phyloP scores from a whole-genome alignment of 2,113 vertebrate genomes.

The Zootoca vivipara region DNA sequence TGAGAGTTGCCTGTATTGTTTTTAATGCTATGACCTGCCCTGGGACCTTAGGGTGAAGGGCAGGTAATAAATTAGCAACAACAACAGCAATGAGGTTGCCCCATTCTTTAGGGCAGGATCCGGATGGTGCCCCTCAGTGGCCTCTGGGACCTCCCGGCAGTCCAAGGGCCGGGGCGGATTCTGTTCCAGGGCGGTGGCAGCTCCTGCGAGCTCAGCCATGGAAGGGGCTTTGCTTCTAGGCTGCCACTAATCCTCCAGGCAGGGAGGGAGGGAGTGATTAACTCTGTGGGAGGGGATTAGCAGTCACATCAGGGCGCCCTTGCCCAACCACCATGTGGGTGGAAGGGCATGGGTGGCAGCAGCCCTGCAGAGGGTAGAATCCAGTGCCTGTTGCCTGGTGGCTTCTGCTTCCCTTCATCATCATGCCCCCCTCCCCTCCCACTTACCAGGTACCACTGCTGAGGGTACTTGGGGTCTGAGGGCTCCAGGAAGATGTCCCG shows the following conservation, averaged over 20 bases:
- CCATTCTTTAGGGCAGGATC: background rate
- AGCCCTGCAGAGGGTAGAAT: accelerated
- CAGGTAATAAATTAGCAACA: too few species aligned
- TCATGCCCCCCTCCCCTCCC: background rate
- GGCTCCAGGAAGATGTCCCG: conserved; percentile 87
- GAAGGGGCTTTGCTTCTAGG: background rate
- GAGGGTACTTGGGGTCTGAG: conserved; percentile 88
- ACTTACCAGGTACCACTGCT: conserved; percentile 98
- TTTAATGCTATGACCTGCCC: too few species aligned
- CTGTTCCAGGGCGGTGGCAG: background rate
- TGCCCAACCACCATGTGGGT: background rate
- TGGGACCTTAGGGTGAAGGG: too few species aligned
- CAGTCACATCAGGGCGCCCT: background rate
- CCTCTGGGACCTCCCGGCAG: background rate
- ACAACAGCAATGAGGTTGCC: too few species aligned
- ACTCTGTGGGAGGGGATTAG: background rate
- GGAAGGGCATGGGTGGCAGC: background rate
- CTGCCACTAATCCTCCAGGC: background rate
- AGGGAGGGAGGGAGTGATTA: background rate
- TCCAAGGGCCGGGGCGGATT: background rate
- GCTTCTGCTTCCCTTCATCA: too few species aligned
- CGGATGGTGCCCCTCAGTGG: background rate
- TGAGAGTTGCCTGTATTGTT: too few species aligned
- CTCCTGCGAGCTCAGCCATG: background rate
- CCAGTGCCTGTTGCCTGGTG: too few species aligned